Percentiles rank a stretch among this genome's conserved stretches.
phyloP scores from a whole-genome alignment of 53 echinoderm and acorn worm genomes.

The Glandiceps talaboti region DNA sequence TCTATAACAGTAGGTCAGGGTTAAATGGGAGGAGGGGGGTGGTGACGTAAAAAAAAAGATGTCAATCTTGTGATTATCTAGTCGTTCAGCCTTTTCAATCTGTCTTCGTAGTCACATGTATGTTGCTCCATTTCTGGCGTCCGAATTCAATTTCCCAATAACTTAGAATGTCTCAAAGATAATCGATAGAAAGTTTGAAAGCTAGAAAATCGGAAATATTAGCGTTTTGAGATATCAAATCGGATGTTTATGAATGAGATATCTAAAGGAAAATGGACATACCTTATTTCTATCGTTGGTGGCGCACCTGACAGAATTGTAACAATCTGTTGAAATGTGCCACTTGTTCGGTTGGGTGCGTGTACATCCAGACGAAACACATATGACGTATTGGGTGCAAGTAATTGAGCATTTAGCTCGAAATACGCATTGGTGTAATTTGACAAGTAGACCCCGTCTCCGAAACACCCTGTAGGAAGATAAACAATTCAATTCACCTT shows the following conservation, averaged over 20 bases:
- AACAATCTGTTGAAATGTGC: not conserved
- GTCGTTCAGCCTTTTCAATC: too few species aligned
- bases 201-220: not conserved
- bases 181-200: not conserved
- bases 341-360: not conserved
- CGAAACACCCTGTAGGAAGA: not conserved
- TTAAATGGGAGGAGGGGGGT: too few species aligned
- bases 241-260: not conserved
- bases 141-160: too few species aligned
- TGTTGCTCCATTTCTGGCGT: too few species aligned
- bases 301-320: not conserved
- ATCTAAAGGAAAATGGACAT: too few species aligned
- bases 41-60: too few species aligned
- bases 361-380: not conserved
- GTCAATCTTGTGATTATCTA: too few species aligned
- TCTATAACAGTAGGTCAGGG: too few species aligned
- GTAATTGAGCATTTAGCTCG: not conserved
- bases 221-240: too few species aligned
- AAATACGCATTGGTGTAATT: not conserved
- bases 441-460: not conserved
- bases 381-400: not conserved
- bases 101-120: too few species aligned
- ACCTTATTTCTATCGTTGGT: not conserved
- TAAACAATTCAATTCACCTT: too few species aligned
- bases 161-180: too few species aligned